Base-by-base conservation (phyloP, 2,113 vertebrate species). In the Garra rufa region DNA sequence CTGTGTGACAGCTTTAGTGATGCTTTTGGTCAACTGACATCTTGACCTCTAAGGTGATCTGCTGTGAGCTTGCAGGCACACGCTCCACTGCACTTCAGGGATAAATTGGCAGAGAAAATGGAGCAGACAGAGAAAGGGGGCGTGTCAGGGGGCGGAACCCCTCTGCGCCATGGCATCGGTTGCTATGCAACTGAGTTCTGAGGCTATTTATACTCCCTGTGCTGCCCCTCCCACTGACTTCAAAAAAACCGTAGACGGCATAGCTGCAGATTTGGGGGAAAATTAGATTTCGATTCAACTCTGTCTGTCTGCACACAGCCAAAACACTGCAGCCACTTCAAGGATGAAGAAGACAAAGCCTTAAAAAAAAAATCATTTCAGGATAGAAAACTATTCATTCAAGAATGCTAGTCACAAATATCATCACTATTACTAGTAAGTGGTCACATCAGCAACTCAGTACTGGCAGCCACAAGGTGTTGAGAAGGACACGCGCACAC, bases 181-280 rank as follows among this genome's bases (percentile, higher is more conserved):
- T 95, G 95, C 95, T 93, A 94, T 91, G 95, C 94, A 95, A 95
- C 95, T 92, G 92, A 87, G 91, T 90, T 92, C 92, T 89, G 91
- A 93, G 93, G 92, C 94, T 95, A 95, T 95, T 95, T 95, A 95
- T 95, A 95, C 91, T 82, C 78, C 83, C 83, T 59, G 34, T 80
- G 79, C 38, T 69, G 75, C 87, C 65, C 87, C 89, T 88, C 93
- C 94, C 92, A 93, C 91, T 89, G 88, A 91, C 91, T 91, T 85
- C 82, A 83, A 90, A 71, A 65, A 75, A 48, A 77, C 69, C 28
- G 2, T 17, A 82, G 67, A 70, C 21, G 24, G 83, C 71, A 85
- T 67, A 92, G 86, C 88, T 84, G 81, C 65, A 74, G 88, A 82
- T 89, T 89, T 88, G 87, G 89, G 89, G 82, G 82, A 75, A 85